Evolutionary conservation across 2,888 invertebrate genomes (phyloP).

Genomic region (Iselma pallidipennis): DNA sequence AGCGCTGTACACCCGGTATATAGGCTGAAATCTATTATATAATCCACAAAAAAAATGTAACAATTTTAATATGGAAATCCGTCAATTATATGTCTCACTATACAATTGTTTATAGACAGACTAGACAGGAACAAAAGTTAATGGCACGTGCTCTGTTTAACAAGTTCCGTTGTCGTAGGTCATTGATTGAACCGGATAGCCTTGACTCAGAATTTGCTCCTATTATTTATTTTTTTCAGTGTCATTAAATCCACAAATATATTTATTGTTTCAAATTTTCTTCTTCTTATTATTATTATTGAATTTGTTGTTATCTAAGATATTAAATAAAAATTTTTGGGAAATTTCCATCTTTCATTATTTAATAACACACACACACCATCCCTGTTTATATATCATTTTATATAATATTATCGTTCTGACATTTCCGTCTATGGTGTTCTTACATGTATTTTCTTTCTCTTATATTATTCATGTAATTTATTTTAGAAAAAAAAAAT

Average conservation of each 20-base stretch:
- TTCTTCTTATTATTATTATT: too few species aligned
- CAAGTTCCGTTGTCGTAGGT: slow-evolving; percentile 17
- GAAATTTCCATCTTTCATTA: not conserved
- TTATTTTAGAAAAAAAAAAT: too few species aligned
- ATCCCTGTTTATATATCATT: not conserved
- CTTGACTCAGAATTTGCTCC: slow-evolving; percentile 27
- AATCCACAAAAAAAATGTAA: too few species aligned
- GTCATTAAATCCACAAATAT: slow-evolving; percentile 13
- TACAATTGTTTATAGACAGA: too few species aligned
- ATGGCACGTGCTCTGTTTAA: too few species aligned
- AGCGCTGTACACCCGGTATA: too few species aligned
- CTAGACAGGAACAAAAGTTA: too few species aligned
- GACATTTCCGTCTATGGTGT: not conserved
- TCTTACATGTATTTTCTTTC: not conserved
- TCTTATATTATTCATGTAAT: not conserved
- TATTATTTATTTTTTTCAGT: slow-evolving; percentile 22
- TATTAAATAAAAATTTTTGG: not conserved
- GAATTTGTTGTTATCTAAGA: too few species aligned
- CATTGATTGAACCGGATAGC: slow-evolving; percentile 21
- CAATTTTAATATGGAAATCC: too few species aligned
- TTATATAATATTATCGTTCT: not conserved
- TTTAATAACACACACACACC: not conserved
- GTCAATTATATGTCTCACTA: too few species aligned
- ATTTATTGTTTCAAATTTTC: too few species aligned
- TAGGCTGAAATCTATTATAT: too few species aligned